Conservation (phyloP, 2,888 invertebrate genomes). For the Mesodorylaimus sp. region DNA sequence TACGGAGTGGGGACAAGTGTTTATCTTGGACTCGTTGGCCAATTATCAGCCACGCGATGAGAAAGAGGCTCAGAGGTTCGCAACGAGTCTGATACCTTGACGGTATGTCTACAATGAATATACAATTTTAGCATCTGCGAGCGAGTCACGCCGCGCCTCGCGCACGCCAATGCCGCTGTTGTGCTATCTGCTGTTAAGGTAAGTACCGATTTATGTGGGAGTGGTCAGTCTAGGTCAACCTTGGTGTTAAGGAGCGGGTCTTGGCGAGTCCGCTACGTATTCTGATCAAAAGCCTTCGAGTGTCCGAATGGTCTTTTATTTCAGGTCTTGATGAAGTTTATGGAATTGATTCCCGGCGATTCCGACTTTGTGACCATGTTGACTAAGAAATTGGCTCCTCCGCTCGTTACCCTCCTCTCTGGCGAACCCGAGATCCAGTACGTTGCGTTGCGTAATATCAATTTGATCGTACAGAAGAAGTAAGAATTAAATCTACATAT, state of each 20-base stretch:
- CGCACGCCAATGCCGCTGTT: conserved; percentile 97
- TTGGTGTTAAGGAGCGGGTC: too few relatives aligned
- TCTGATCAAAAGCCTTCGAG: too few relatives aligned
- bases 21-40: conserved; percentile 87
- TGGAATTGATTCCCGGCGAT: conserved; percentile 85
- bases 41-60: conserved; percentile 93
- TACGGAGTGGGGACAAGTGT: conserved; percentile 97
- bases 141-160: conserved; percentile 82
- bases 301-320: too few relatives aligned
- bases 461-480: conserved; percentile 90
- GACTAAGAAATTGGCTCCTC: conserved; percentile 94
- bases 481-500: conserved; percentile 13
- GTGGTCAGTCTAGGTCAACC: too few relatives aligned
- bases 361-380: conserved; percentile 80
- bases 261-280: too few relatives aligned
- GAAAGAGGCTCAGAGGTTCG: conserved; percentile 70
- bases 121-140: conserved; percentile 59
- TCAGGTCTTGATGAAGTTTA: conserved; percentile 71
- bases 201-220: background rate
- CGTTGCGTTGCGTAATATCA: conserved; percentile 91
- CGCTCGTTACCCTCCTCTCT: conserved; percentile 82
- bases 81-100: background rate
- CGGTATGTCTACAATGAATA: background rate
- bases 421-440: conserved; percentile 99
- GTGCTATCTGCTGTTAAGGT: conserved; percentile 92